Evolutionary conservation across 2,113 vertebrate genomes (phyloP).

Genomic region (Etia nguti): DNA sequence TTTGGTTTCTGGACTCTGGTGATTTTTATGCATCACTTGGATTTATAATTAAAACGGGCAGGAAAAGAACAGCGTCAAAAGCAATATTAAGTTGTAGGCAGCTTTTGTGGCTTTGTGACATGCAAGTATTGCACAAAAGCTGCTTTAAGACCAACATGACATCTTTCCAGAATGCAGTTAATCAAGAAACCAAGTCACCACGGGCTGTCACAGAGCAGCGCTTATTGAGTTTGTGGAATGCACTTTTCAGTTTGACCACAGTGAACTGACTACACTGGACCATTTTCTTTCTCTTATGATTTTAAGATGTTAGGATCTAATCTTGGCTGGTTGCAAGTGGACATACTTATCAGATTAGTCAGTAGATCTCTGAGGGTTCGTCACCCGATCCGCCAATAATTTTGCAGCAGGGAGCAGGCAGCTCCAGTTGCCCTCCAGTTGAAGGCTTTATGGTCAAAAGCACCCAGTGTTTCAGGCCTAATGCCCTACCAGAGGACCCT

Average conservation of each 20-base stretch:
- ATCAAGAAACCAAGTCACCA: background rate
- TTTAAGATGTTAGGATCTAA: background rate
- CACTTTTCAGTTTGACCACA: background rate
- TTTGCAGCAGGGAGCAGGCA: no score
- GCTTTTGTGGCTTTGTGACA: background rate
- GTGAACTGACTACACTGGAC: background rate
- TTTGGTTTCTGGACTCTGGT: background rate
- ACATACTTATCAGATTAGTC: background rate
- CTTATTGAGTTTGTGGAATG: background rate
- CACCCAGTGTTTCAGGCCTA: background rate
- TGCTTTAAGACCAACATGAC: background rate
- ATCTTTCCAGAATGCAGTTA: background rate
- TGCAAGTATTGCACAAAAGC: background rate
- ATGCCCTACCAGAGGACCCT: rapidly evolving
- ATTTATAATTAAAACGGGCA: slow-evolving; percentile 32
- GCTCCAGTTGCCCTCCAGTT: background rate
- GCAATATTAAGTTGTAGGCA: slow-evolving; percentile 8
- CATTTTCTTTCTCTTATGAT: background rate
- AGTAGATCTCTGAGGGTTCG: background rate
- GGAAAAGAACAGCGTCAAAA: slow-evolving; percentile 19
- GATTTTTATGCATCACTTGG: slow-evolving; percentile 20
- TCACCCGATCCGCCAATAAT: background rate
- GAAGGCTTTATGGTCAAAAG: background rate
- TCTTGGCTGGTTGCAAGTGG: background rate
- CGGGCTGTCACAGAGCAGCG: background rate